phyloP scores from a whole-genome alignment of 2,888 invertebrate genomes.

The Syrphus vitripennis region DNA sequence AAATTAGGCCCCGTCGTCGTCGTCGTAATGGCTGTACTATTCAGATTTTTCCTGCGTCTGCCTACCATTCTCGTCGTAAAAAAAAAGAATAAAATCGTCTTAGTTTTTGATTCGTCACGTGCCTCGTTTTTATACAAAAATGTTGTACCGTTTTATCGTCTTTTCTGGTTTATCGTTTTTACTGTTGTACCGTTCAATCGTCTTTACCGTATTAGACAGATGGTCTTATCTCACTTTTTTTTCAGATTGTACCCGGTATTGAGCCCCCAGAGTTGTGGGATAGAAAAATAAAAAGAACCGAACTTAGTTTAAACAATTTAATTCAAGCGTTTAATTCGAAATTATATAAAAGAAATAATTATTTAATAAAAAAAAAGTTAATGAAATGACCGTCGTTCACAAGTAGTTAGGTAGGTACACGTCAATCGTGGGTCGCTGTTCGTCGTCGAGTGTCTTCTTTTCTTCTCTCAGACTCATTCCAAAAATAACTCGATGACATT shows the following conservation, averaged over 20 bases:
- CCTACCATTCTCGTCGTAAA: not conserved
- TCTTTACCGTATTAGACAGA: not conserved
- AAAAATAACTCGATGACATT: too few species aligned
- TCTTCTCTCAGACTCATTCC: too few species aligned
- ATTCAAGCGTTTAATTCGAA: too few species aligned
- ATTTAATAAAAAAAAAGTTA: too few species aligned
- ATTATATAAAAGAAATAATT: too few species aligned
- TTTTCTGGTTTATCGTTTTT: too few species aligned
- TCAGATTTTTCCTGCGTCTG: not conserved
- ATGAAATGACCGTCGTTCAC: too few species aligned
- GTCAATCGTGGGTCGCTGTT: too few species aligned
- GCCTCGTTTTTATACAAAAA: not conserved
- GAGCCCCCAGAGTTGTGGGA: not conserved
- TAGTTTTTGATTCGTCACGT: not conserved
- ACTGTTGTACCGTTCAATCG: not conserved
- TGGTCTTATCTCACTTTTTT: too few species aligned
- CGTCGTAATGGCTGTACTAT: not conserved
- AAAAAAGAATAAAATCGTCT: not conserved
- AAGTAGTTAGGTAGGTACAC: too few species aligned
- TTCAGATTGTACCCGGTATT: not conserved
- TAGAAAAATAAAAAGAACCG: not conserved
- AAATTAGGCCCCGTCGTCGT: not conserved
- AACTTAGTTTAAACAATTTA: not conserved
- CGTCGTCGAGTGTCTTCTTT: too few species aligned
- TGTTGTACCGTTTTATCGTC: too few species aligned